Evolutionary conservation across 2,888 invertebrate genomes (phyloP).

Genomic region (Willowsia nigromaculata): DNA sequence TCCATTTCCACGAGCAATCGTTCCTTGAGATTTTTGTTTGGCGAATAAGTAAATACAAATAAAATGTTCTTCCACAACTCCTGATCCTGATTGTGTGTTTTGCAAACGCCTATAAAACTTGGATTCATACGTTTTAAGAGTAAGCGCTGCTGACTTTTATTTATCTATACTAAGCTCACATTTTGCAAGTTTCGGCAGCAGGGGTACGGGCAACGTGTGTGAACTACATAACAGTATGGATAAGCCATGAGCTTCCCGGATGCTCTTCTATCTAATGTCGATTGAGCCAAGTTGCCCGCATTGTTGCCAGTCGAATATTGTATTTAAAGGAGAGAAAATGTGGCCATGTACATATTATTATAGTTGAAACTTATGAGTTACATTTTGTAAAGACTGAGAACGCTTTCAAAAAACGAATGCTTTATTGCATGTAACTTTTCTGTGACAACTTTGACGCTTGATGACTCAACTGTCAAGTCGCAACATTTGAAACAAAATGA

Average conservation of each 20-base stretch:
- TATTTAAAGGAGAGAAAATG: conserved; percentile 17
- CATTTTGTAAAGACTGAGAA: not conserved
- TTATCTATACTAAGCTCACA: not conserved
- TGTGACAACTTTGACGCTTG: not conserved
- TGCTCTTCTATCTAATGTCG: too few species aligned
- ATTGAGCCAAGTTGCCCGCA: not conserved
- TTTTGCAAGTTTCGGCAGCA: not conserved
- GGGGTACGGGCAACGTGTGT: not conserved
- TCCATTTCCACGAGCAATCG: not conserved
- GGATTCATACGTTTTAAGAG: too few species aligned
- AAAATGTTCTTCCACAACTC: not conserved
- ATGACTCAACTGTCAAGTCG: conserved; percentile 39
- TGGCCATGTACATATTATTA: too few species aligned
- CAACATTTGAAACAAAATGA: conserved; percentile 47
- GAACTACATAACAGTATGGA: not conserved
- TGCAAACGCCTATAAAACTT: not conserved
- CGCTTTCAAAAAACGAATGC: not conserved
- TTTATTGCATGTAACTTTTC: conserved; percentile 28
- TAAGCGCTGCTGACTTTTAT: not conserved
- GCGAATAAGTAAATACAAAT: not conserved
- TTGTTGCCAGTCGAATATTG: not conserved
- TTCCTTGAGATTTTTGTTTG: not conserved
- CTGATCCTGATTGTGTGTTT: not conserved
- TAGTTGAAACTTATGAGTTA: too few species aligned
- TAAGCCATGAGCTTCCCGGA: too few species aligned